Evolutionary conservation across 1,140 invertebrate genomes (phyloP), one percentile per base, ranked within the genome.

Genomic region (Brevipalpus yothersi): DNA sequence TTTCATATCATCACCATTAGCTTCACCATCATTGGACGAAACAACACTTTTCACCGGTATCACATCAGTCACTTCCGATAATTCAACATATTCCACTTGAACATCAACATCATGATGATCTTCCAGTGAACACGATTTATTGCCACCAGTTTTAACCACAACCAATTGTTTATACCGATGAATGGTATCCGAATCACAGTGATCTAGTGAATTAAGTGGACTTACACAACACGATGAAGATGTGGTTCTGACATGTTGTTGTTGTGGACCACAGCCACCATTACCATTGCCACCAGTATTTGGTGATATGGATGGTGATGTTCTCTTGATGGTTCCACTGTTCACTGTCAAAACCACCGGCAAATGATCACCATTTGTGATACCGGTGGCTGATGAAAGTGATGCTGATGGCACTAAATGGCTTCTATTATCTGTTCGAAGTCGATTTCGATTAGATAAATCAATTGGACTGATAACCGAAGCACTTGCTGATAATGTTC

Each of bases 101-200:
- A 58, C 58, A 41, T 58, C 23, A 2, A 58, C 47, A 19, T 47
- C 58, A 21, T 58, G n/a, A 51, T 58, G 49, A 51, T 58, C 58
- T 39, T 58, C 58, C 12, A 58, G 31, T 3, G 58, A 58, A 49
- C n/a, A 40, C 15, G 40, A 7, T 47, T n/a, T 13, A 47, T 61
- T 60, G 12, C 49, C 31, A 19, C 49, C 31, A 39, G 51, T 23
- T 54, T 61, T 59, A 7, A 58, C 19, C 39, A 61, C 47, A 56
- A 43, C 59, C 55, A 60, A 54, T 51, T 58, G 53, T 57, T 59
- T 23, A 31, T 59, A 58, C 40, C 59, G 51, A 51, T 47, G 10
- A 56, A 55, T 10, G 39, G 23, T 55, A 41, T 41, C 40, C 7
- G 15, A 55, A 41, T 55, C 53, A 11, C 31, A 31, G 31, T 31